Base-by-base conservation (phyloP, 1,140 invertebrate species). In the Brachionus plicatilis region DNA sequence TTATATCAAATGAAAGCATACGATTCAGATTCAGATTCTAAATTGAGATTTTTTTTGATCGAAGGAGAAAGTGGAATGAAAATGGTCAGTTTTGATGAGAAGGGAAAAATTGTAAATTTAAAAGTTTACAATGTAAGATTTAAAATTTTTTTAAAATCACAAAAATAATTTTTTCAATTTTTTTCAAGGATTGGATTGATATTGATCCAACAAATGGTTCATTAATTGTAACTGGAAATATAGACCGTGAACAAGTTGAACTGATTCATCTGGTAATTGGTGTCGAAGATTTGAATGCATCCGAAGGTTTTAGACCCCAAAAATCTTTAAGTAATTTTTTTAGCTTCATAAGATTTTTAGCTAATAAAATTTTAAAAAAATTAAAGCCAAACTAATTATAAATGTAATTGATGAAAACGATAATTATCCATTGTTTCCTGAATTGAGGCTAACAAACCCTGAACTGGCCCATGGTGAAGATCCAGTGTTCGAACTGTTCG, bases 161-260 rank as follows among this genome's bases (percentile, higher is more conserved):
- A 29, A 14, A 37, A 29, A 14, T 70, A 70, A 68, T 12, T 37
- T 17, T 12, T 24, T 92, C 85, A 91, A 92, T 29, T 37, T 37
- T 37, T 37, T 37, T 65, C 12, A 37, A 83, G 53, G 76, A 85
- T 56, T 33, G 85, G 50, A 85, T 87, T 80, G 85, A 86, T 29
- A 70, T 87, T 17, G 68, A 86, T 83, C 65, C 86, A 29, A 47
- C 29, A 27, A 85, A 50, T 43, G 86, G 86, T n/a, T 41, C 68
- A 17, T 27, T 87, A 3, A 50, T 65, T 43, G 17, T 85, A 0
- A 85, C 47, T 11, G 53, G 92, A 87, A 87, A 93, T 24, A 86
- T 97, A 11, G 95, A 96, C 88, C 90, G 95, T 85, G 95, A 97
- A 90, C 92, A 92, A 87, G 92, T 95, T 1, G 95, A 96, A 88